Evolutionary conservation across 35 echinoderm and acorn worm genomes (phyloP).

Genomic region (Stichopus chloronotus): DNA sequence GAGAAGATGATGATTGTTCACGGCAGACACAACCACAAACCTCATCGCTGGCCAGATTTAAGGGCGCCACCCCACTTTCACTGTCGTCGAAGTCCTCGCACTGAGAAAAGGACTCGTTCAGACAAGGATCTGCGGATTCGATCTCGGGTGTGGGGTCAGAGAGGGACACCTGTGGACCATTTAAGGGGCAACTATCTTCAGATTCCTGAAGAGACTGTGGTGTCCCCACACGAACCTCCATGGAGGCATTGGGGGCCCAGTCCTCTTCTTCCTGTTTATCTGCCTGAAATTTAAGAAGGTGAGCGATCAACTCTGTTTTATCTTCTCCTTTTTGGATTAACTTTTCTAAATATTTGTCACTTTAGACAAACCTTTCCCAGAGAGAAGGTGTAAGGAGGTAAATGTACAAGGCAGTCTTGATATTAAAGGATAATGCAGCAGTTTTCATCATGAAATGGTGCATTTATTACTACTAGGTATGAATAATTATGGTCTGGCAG

Average conservation of each 20-base stretch:
- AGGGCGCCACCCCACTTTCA: slow-evolving; percentile 1
- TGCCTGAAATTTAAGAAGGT: not conserved
- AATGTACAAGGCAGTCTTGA: not conserved
- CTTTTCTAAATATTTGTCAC: not conserved
- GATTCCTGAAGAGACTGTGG: slow-evolving; percentile 8
- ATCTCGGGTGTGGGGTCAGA: not conserved
- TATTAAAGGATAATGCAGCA: too few species aligned
- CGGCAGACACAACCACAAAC: slow-evolving; percentile 14
- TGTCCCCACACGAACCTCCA: slow-evolving; percentile 5
- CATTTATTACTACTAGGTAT: too few species aligned
- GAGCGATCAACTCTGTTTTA: not conserved
- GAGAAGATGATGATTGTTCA: not conserved
- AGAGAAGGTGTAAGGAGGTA: not conserved
- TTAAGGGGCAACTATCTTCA: slow-evolving; percentile 2
- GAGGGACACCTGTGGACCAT: not conserved
- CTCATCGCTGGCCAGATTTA: slow-evolving; percentile 26
- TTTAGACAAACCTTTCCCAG: not conserved
- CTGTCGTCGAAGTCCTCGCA: slow-evolving; percentile 33
- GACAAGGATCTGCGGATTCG: not conserved
- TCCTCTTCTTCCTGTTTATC: slow-evolving; percentile 13
- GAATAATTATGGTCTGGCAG: too few species aligned
- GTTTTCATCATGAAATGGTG: too few species aligned
- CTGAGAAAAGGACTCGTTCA: slow-evolving; percentile 18
- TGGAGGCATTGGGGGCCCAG: slow-evolving; percentile 21
- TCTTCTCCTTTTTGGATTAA: not conserved